These are phyloP conservation scores for Myioborus miniatus DNA, from an alignment of 2,797 vertebrate genomes.

Conservation along the genomic window DNA sequence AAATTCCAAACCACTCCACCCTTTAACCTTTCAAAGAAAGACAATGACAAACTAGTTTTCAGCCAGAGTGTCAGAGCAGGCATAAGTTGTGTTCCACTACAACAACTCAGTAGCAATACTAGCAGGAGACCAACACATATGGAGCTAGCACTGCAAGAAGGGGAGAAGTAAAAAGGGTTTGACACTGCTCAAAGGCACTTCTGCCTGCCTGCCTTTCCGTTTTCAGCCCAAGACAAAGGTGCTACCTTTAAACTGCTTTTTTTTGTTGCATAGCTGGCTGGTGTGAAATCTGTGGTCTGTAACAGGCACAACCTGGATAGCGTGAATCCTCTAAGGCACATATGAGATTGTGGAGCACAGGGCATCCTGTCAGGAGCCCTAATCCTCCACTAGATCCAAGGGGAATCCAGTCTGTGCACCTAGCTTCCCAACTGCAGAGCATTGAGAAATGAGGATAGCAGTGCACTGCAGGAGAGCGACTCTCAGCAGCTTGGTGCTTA, in stretches of 20 bases:
- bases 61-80: slow-evolving; percentile 71
- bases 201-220: slow-evolving; percentile 40
- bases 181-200: slow-evolving; percentile 67
- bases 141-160: slow-evolving; percentile 61
- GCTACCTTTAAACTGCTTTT: slow-evolving; percentile 69
- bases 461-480: slow-evolving; percentile 56
- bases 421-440: slow-evolving; percentile 61
- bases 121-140: slow-evolving; percentile 58
- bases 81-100: slow-evolving; percentile 59
- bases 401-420: slow-evolving; percentile 65
- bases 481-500: slow-evolving; percentile 35
- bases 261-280: slow-evolving; percentile 72
- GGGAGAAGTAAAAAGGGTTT: slow-evolving; percentile 44
- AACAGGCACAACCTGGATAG: slow-evolving; percentile 71
- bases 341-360: slow-evolving; percentile 20
- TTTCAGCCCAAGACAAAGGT: slow-evolving; percentile 38
- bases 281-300: slow-evolving; percentile 65
- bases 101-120: slow-evolving; percentile 71
- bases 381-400: slow-evolving; percentile 52
- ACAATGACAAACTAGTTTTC: slow-evolving; percentile 73
- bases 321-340: slow-evolving; percentile 77
- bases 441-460: slow-evolving; percentile 53
- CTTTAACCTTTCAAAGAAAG: slow-evolving; percentile 72
- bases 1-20: slow-evolving; percentile 80
- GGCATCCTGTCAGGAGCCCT: slow-evolving; percentile 26